A percentile compares a stretch with the other conserved stretches of the same genome.
These are phyloP conservation scores for Macrotrachela quadricornifera DNA, from an alignment of 1,140 invertebrate genomes.

Conservation along the genomic window DNA sequence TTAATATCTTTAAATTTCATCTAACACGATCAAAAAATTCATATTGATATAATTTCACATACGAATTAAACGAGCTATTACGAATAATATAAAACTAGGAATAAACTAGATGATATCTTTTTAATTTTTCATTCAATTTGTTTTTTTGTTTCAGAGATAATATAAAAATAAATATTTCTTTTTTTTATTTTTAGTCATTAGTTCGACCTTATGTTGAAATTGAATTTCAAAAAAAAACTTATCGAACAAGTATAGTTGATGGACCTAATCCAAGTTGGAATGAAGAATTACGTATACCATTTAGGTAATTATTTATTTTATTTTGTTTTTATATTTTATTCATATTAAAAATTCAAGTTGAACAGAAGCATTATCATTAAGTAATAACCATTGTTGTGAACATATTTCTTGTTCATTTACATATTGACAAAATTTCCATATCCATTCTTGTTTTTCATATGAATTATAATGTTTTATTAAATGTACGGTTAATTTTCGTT, in stretches of 20 bases:
- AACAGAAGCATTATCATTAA: no score
- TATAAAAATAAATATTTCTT: no score
- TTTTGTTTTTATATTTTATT: not conserved
- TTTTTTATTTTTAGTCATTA: constrained; percentile 10
- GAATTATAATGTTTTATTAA: no score
- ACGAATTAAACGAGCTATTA: no score
- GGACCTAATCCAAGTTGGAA: constrained; percentile 61
- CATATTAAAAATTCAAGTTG: no score
- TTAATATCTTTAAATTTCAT: no score
- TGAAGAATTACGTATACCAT: constrained; percentile 44
- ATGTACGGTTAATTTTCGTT: no score
- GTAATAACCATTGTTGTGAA: no score
- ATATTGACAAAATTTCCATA: constrained; percentile 2
- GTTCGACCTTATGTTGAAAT: constrained; percentile 47
- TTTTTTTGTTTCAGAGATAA: no score
- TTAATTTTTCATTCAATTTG: no score
- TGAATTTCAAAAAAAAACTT: constrained; percentile 41
- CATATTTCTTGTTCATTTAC: not conserved
- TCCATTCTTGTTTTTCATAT: not conserved
- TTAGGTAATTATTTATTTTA: constrained; percentile 32
- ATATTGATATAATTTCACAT: no score
- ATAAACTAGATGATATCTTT: not conserved
- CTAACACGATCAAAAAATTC: no score
- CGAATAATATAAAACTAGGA: constrained; percentile 1
- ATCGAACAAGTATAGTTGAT: constrained; percentile 41